A percentile compares a stretch with the other conserved stretches of the same genome.
phyloP scores from a whole-genome alignment of 2,888 invertebrate species.

The Drosophila algonquin region DNA sequence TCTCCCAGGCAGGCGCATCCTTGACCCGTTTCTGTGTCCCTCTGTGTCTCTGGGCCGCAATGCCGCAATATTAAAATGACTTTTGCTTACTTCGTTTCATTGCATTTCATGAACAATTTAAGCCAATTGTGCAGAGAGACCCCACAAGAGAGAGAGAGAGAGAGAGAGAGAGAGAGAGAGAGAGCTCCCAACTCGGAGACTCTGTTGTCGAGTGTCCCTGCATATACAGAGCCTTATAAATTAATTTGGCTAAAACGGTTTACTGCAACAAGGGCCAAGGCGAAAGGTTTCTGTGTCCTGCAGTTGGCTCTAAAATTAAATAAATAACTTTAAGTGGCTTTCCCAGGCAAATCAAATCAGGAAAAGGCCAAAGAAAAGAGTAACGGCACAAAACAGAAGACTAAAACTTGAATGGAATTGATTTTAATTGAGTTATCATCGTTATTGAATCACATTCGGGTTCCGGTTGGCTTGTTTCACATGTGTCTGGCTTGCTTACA shows the following conservation, averaged over 20 bases:
- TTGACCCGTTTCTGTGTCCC: conserved; percentile 62
- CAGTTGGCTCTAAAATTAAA: conserved; percentile 23
- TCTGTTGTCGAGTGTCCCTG: conserved; percentile 51
- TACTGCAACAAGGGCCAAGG: conserved; percentile 54
- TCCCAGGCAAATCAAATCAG: conserved; percentile 17
- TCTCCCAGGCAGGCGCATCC: too few species aligned
- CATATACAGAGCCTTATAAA: conserved; percentile 61
- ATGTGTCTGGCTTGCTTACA: not conserved
- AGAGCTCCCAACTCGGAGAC: too few species aligned
- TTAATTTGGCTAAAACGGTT: conserved; percentile 70
- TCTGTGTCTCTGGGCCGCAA: conserved; percentile 45
- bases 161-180: too few species aligned
- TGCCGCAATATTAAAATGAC: conserved; percentile 77
- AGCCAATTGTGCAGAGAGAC: conserved; percentile 67
- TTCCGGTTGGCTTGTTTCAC: not conserved
- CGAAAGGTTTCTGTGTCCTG: conserved; percentile 8
- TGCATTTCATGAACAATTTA: conserved; percentile 80
- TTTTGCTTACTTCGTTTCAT: conserved; percentile 78
- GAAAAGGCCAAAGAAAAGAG: not conserved
- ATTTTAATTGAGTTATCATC: conserved; percentile 1
- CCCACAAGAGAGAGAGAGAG: not conserved
- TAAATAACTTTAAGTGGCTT: conserved; percentile 33
- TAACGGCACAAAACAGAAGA: too few species aligned
- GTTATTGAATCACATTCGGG: not conserved
- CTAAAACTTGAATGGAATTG: not conserved